Conservation (phyloP, 2,113 vertebrate species). For the Ceuthmochares aereus region DNA sequence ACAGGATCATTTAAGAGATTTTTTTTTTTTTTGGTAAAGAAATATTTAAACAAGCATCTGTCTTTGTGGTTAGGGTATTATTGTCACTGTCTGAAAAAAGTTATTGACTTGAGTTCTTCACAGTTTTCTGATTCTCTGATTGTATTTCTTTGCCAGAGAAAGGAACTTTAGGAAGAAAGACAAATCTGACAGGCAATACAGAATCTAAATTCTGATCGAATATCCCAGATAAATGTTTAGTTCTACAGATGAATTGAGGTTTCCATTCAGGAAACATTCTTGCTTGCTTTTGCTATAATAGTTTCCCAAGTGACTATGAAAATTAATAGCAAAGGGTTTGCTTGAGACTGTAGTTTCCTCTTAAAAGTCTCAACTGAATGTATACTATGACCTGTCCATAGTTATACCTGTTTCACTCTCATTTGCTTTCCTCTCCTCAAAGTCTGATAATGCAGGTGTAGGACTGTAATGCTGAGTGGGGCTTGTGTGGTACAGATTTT, state of each 20-base stretch:
- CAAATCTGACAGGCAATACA: not conserved
- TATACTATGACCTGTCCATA: fast-evolving
- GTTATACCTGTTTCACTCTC: not conserved
- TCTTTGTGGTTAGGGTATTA: not conserved
- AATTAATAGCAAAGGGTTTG: not conserved
- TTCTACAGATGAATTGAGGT: not conserved
- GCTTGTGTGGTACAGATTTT: fast-evolving
- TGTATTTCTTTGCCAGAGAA: not conserved
- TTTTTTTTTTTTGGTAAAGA: not conserved
- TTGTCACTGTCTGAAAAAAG: not conserved
- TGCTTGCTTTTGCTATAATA: not conserved
- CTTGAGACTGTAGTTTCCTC: not conserved
- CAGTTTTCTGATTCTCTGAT: not conserved
- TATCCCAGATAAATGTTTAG: not conserved
- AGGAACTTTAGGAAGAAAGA: not conserved
- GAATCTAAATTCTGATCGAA: not conserved
- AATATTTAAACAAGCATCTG: not conserved
- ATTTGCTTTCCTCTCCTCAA: not conserved
- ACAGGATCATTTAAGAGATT: not conserved
- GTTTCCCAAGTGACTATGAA: not conserved
- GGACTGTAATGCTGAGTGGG: not conserved
- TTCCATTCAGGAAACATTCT: not conserved
- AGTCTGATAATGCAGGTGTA: not conserved
- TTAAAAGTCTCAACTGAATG: not conserved
- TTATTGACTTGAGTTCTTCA: not conserved